A percentile compares a stretch with the other conserved stretches of the same genome.
Conservation (phyloP, 2,888 invertebrate genomes). For the Nycteola revayana region DNA sequence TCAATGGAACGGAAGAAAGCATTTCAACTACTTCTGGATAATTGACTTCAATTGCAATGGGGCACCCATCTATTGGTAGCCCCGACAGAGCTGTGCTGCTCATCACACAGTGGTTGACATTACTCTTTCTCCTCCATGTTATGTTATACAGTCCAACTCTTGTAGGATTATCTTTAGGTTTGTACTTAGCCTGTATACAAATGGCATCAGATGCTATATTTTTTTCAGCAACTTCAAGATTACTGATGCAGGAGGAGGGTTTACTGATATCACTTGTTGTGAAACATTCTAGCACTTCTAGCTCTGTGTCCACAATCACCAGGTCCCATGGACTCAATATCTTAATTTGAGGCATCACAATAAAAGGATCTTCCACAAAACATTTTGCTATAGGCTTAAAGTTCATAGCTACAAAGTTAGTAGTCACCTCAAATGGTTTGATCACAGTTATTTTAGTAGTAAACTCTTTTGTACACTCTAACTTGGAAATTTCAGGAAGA, state of each 20-base stretch:
- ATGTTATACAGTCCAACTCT: constrained; percentile 74
- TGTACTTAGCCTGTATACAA: constrained; percentile 64
- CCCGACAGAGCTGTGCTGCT: constrained; percentile 81
- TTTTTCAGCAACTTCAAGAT: constrained; percentile 64
- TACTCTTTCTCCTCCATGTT: constrained; percentile 64
- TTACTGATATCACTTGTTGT: constrained; percentile 53
- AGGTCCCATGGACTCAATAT: constrained; percentile 88
- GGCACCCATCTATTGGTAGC: constrained; percentile 83
- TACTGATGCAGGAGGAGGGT: constrained; percentile 59
- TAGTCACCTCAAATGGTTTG: constrained; percentile 86
- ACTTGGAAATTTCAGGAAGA: constrained; percentile 59
- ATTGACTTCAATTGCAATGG: constrained; percentile 82
- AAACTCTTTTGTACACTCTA: constrained; percentile 83
- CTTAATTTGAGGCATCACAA: constrained; percentile 86
- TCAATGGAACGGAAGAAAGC: constrained; percentile 86
- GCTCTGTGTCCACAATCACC: constrained; percentile 83
- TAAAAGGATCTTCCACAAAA: constrained; percentile 85
- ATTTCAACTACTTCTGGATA: constrained; percentile 90
- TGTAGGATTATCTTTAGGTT: constrained; percentile 65
- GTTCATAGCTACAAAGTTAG: constrained; percentile 84
- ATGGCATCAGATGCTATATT: constrained; percentile 70
- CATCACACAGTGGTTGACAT: constrained; percentile 58
- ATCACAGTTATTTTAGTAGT: constrained; percentile 83
- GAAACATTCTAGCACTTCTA: constrained; percentile 82
- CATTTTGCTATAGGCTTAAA: constrained; percentile 85